These are phyloP conservation scores for Mechanitis mazaeus DNA, from an alignment of 2,888 invertebrate genomes.

Conservation along the genomic window DNA sequence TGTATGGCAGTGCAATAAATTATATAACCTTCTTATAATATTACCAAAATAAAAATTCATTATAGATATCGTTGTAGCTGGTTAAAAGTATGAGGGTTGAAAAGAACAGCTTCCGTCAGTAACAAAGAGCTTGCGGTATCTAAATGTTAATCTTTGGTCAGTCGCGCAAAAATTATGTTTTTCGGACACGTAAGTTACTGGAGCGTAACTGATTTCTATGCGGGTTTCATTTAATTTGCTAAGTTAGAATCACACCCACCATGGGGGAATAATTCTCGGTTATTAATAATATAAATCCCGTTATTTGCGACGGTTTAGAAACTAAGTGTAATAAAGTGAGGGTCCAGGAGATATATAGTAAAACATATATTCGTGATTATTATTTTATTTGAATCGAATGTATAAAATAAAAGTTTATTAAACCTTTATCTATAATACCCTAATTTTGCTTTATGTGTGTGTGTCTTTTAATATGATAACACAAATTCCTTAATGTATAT, in stretches of 20 bases:
- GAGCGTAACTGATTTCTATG: constrained; percentile 50
- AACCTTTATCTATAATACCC: too few relatives aligned
- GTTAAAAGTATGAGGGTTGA: constrained; percentile 40
- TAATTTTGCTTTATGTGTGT: too few relatives aligned
- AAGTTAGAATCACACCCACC: constrained; percentile 27
- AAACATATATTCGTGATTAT: not conserved
- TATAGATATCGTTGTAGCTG: constrained; percentile 19
- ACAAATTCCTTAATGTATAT: too few relatives aligned
- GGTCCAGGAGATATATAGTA: constrained; percentile 5
- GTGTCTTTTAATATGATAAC: too few relatives aligned
- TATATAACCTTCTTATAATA: not conserved
- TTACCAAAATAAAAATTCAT: constrained; percentile 7
- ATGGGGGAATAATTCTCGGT: constrained; percentile 25
- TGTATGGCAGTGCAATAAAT: not conserved
- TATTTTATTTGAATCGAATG: too few relatives aligned
- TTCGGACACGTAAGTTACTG: constrained; percentile 64
- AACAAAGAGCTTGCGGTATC: constrained; percentile 69
- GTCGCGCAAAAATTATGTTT: constrained; percentile 76
- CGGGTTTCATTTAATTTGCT: constrained; percentile 57
- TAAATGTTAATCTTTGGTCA: constrained; percentile 75
- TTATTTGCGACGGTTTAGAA: constrained; percentile 26
- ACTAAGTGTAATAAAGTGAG: constrained; percentile 10
- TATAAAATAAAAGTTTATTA: too few relatives aligned
- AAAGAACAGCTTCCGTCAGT: constrained; percentile 53
- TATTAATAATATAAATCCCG: constrained; percentile 28